These are phyloP conservation scores for Nyctalus aviator DNA, from an alignment of 2,797 vertebrate species.

Conservation along the genomic window DNA sequence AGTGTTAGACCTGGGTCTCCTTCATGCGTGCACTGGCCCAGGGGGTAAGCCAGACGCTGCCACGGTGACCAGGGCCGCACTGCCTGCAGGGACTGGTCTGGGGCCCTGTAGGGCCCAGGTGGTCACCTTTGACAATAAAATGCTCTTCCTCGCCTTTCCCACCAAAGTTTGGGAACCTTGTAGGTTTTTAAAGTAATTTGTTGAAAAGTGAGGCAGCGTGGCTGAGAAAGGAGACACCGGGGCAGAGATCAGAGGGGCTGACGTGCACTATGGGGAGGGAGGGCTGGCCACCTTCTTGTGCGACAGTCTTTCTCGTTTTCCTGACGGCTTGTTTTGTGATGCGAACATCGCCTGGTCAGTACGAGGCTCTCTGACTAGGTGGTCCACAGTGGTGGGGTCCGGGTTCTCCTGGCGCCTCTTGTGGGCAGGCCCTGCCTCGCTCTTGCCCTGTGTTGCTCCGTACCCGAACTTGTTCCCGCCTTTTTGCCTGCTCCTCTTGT, in stretches of 20 bases:
- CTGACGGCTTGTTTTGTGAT: accelerated
- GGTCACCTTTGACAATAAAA: accelerated
- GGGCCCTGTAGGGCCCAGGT: no score
- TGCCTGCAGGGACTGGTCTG: neutral
- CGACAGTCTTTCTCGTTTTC: neutral
- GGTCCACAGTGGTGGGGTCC: neutral
- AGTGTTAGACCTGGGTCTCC: neutral
- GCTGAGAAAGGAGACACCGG: neutral
- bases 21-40: neutral
- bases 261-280: accelerated
- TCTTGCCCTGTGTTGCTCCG: accelerated
- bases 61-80: accelerated
- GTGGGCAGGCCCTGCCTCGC: neutral
- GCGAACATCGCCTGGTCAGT: accelerated
- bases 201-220: neutral
- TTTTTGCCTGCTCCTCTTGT: neutral
- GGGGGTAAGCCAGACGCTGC: neutral
- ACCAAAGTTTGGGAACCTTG: neutral
- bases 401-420: accelerated
- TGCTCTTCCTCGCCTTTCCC: accelerated
- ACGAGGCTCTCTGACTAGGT: neutral
- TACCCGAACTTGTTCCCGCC: no score
- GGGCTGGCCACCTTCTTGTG: neutral
- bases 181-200: neutral
- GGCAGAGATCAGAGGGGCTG: neutral